Conservation (phyloP, 2,797 vertebrate species). For the Diplodus puntazzo region DNA sequence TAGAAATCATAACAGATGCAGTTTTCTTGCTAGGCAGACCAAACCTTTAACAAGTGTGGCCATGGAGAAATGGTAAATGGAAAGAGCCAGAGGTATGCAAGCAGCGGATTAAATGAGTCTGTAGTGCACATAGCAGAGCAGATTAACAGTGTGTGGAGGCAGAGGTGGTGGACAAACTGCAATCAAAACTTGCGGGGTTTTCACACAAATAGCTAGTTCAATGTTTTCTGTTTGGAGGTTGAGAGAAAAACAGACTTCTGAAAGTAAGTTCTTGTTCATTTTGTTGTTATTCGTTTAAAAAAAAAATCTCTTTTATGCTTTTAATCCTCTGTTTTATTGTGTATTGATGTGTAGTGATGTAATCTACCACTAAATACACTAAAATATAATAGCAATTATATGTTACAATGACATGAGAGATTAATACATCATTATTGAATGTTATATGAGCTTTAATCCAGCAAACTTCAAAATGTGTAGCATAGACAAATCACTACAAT, state of each 20-base stretch:
- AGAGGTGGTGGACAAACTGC: conserved; percentile 61
- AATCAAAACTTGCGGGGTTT: conserved; percentile 46
- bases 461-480: conserved; percentile 6
- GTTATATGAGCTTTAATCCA: not conserved
- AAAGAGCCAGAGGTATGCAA: conserved; percentile 79
- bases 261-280: conserved; percentile 65
- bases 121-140: conserved; percentile 79
- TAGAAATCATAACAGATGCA: conserved; percentile 29
- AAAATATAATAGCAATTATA: not conserved
- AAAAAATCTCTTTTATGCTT: not conserved
- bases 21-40: conserved; percentile 41
- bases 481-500: not conserved
- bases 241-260: conserved; percentile 43
- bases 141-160: conserved; percentile 79
- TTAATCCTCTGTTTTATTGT: not conserved
- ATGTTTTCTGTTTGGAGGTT: conserved; percentile 48
- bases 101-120: conserved; percentile 79
- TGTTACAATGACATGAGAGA: not conserved
- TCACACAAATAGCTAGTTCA: conserved; percentile 33
- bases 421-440: not conserved
- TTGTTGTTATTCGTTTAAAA: conserved; percentile 16
- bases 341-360: not conserved
- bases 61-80: conserved; percentile 70
- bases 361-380: not conserved
- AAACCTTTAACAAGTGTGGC: conserved; percentile 55